phyloP scores from a whole-genome alignment of 2,888 invertebrate genomes.

The Poecilus cupreus region DNA sequence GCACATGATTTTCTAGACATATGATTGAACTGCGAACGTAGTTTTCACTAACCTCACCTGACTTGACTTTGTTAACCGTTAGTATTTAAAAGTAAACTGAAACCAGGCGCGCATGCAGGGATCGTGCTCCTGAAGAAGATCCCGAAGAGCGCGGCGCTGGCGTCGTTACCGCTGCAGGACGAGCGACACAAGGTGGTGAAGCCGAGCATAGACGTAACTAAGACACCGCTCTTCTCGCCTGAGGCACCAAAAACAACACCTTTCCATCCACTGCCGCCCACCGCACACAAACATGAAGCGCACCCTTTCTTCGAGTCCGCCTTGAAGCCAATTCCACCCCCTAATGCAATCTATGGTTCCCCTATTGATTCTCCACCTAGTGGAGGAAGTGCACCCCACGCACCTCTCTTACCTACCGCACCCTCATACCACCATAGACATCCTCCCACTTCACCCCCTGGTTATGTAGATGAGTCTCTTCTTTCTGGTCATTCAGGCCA shows the following conservation, averaged over 20 bases:
- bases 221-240: constrained; percentile 11
- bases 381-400: background rate
- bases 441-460: constrained; percentile 12
- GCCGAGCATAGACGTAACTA: constrained; percentile 29
- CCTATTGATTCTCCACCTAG: constrained; percentile 19
- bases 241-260: constrained; percentile 34
- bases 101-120: constrained; percentile 67
- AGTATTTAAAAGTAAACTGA: constrained; percentile 62
- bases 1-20: background rate
- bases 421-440: background rate
- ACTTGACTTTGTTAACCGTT: constrained; percentile 66
- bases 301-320: constrained; percentile 28
- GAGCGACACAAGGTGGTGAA: constrained; percentile 49
- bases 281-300: background rate
- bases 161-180: constrained; percentile 47
- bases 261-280: background rate
- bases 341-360: background rate
- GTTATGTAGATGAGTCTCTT: constrained; percentile 18
- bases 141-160: constrained; percentile 61
- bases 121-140: constrained; percentile 71
- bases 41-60: constrained; percentile 53
- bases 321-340: background rate
- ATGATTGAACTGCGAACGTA: background rate
- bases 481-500: background rate
- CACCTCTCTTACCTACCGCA: constrained; percentile 9